Base-by-base conservation (phyloP, 2,797 vertebrate species). In the Sphenodon punctatus region DNA sequence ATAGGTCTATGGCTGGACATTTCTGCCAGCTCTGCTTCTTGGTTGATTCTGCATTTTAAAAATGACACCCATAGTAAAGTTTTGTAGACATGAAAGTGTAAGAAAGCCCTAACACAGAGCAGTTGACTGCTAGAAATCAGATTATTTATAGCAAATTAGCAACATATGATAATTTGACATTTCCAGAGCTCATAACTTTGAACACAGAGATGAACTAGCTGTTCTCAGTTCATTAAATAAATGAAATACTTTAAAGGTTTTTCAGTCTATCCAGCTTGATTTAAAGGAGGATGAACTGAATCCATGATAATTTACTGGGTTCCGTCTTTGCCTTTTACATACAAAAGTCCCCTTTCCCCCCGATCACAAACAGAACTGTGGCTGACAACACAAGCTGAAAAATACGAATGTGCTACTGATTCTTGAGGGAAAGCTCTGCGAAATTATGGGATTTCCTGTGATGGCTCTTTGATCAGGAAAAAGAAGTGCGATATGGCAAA, bases 41-140 rank as follows among this genome's bases (percentile, higher is more conserved):
- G 64, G 22, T 84, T 91, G 89, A 72, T 43, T 69, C 74, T 69
- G 58, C 36, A 36, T 16, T 72, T 94, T 75, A 51, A 61, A 69
- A 74, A 53, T 30, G 59, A 10, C 13, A 7, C 65, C 48, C n/a
- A 58, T 60, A 83, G 66, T 8, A 81, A n/a, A n/a, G n/a, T 90
- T 90, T 93, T 91, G 82, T 81, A 75, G 67, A 83, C 85, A 55
- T 61, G 69, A 86, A 91, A 90, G 81, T 63, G 82, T 87, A 91
- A 71, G 67, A 78, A 46, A 0, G 34, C 22, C 27, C 66, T 92
- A 89, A 93, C 86, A 84, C 49, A 91, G 92, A 75, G 65, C 92
- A 91, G 55, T 61, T 91, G 88, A 88, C 87, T 87, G 73, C 27
- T 89, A 88, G 69, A 93, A 91, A 90, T 49, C 22, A 42, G 74